phyloP scores from a whole-genome alignment of 2,113 vertebrate genomes.

The Siniperca chuatsi region DNA sequence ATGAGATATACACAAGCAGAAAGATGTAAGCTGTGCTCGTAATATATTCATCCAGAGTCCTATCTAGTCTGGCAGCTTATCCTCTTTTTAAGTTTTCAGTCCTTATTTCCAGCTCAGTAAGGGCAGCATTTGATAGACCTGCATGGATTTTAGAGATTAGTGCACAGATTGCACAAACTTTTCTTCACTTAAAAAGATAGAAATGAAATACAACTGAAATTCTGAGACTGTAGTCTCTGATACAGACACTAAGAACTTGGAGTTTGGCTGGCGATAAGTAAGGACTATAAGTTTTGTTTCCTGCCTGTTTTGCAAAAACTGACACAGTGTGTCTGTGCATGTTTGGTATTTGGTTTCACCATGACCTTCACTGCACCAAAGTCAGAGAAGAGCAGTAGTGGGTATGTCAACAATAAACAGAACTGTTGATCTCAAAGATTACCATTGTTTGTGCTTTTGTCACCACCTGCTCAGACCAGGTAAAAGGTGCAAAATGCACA shows the following conservation, averaged over 20 bases:
- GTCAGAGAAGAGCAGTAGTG: neutral
- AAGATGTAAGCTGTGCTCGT: constrained; percentile 1
- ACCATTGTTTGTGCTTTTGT: constrained; percentile 19
- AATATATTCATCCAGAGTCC: constrained; percentile 36
- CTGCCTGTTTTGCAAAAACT: constrained; percentile 1
- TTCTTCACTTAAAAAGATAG: constrained; percentile 26
- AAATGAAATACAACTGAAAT: constrained; percentile 29
- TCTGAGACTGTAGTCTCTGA: neutral
- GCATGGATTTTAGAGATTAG: constrained; percentile 41
- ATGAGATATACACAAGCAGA: neutral
- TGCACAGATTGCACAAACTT: constrained; percentile 31
- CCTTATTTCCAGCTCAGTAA: constrained; percentile 11
- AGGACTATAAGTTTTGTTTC: constrained; percentile 5
- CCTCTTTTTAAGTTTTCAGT: constrained; percentile 38
- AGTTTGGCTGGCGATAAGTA: constrained; percentile 14
- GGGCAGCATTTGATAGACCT: constrained; percentile 15
- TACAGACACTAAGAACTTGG: constrained; percentile 1
- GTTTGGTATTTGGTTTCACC: constrained; percentile 6
- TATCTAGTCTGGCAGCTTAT: constrained; percentile 44
- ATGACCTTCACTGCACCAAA: constrained; percentile 12
- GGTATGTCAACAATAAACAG: constrained; percentile 15
- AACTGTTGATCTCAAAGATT: constrained; percentile 41
- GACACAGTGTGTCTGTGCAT: neutral
- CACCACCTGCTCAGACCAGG: constrained; percentile 28
- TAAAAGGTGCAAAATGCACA: neutral